phyloP scores from a whole-genome alignment of 2,888 invertebrate species.

The Mythimna pallens region DNA sequence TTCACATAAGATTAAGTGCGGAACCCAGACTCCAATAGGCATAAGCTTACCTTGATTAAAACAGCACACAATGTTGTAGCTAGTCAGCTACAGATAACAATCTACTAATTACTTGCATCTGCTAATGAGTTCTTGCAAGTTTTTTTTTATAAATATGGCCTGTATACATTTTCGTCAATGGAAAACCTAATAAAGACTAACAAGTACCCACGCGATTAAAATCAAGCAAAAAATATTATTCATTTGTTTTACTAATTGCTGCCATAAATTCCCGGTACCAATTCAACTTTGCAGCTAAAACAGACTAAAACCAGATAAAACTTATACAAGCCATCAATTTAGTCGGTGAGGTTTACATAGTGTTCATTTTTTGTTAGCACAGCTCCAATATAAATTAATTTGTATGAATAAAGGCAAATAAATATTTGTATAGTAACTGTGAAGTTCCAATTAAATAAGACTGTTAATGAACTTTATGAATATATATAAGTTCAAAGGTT shows the following conservation, averaged over 20 bases:
- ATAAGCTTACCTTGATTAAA: too few species aligned
- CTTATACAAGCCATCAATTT: conserved; percentile 38
- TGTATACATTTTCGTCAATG: too few species aligned
- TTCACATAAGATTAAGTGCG: too few species aligned
- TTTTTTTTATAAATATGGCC: too few species aligned
- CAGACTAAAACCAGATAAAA: conserved; percentile 23
- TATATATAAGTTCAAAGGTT: conserved; percentile 11
- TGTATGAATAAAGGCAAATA: conserved; percentile 25
- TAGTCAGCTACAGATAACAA: not conserved
- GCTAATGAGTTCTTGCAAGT: not conserved
- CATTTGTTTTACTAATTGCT: conserved; percentile 27
- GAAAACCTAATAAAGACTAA: not conserved
- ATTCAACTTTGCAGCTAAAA: conserved; percentile 27
- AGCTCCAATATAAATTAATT: conserved; percentile 22
- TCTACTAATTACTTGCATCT: not conserved
- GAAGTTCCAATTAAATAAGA: conserved; percentile 22
- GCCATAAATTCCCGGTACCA: conserved; percentile 29
- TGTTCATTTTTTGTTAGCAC: conserved; percentile 28
- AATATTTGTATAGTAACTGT: conserved; percentile 18
- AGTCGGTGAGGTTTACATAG: conserved; percentile 3
- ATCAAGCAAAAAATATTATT: conserved; percentile 9
- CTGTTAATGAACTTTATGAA: conserved; percentile 7
- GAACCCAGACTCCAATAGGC: too few species aligned
- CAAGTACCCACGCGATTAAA: conserved; percentile 3
- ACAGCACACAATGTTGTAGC: too few species aligned